Base-by-base conservation (phyloP, 1,140 invertebrate species). In the Drosophila jambulina region DNA sequence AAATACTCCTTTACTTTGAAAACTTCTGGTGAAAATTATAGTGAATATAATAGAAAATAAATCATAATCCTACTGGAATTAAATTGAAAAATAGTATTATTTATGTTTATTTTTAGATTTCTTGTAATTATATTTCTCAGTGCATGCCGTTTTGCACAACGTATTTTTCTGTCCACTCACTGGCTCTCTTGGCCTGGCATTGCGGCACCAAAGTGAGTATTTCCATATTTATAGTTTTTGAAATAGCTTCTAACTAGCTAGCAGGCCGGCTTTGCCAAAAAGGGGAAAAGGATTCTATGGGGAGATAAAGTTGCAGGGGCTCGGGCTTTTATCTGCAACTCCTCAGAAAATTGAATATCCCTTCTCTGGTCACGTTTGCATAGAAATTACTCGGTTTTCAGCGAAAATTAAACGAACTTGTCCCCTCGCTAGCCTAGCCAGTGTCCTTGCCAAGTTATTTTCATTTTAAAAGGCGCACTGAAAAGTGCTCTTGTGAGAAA, bases 151-250 rank as follows among this genome's bases (percentile, higher is more conserved):
- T 49, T 49, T 29, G 17, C 25, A 17, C 42, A 67, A 61, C 34
- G 29, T 46, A 63, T 46, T 45, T 69, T 69, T 76, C 25, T 57
- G 36, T 54, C 51, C 51, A 54, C 32, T 54, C 32, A 23, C 32
- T 36, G 21, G 32, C 17, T 68, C 49, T 48, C 60, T 54, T 69
- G 49, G 29, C 51, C 17, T 49, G 19, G 72, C 60, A 64, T 76
- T 74, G 68, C 61, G 43, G 71, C 61, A 76, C 61, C 72, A 65
- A 76, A 67, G 63, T 56, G 49, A 77, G 75, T 77, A 69, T 71
- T 78, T 63, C 64, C 76, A 78, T 78, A 78, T 78, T 78, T 78
- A 78, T 78, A 78, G 75, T 78, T 78, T 78, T 61, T 70, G 51
- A 78, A 78, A 61, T 64, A 63, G 76, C 75, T 78, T 78, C 65